Evolutionary conservation across 2,113 vertebrate genomes (phyloP).

Genomic region (Lophius piscatorius): DNA sequence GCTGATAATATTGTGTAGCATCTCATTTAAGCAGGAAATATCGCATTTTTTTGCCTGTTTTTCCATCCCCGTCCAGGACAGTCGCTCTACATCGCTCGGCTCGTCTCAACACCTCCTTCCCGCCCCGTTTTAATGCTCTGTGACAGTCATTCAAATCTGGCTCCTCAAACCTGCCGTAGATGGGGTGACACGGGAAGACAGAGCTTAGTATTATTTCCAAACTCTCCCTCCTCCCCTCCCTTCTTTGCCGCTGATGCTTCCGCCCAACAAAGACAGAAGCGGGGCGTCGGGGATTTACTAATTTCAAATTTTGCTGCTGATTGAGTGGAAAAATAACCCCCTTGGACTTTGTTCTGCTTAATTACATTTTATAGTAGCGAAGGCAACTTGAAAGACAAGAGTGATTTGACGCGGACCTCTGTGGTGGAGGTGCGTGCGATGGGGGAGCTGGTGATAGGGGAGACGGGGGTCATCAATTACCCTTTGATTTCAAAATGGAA

Average conservation of each 20-base stretch:
- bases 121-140: slow-evolving; percentile 64
- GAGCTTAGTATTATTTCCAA: slow-evolving; percentile 66
- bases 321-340: slow-evolving; percentile 74
- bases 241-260: not conserved
- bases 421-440: slow-evolving; percentile 21
- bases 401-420: slow-evolving; percentile 69
- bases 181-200: slow-evolving; percentile 59
- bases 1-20: slow-evolving; percentile 61
- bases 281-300: slow-evolving; percentile 72
- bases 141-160: slow-evolving; percentile 73
- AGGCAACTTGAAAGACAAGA: slow-evolving; percentile 78
- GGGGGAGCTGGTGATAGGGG: not conserved
- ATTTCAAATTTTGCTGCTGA: slow-evolving; percentile 80
- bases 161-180: slow-evolving; percentile 63
- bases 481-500: slow-evolving; percentile 77
- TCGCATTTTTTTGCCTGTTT: slow-evolving; percentile 48
- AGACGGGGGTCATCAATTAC: slow-evolving; percentile 70
- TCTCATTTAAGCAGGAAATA: slow-evolving; percentile 73
- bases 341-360: slow-evolving; percentile 80
- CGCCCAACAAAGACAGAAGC: slow-evolving; percentile 64
- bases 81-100: slow-evolving; percentile 47
- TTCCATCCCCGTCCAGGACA: slow-evolving; percentile 42
- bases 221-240: not conserved
- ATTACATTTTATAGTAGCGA: slow-evolving; percentile 80
- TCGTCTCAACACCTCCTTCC: slow-evolving; percentile 22